These are phyloP conservation scores for Ahaetulla prasina DNA, from an alignment of 2,113 vertebrate genomes.

Conservation along the genomic window DNA sequence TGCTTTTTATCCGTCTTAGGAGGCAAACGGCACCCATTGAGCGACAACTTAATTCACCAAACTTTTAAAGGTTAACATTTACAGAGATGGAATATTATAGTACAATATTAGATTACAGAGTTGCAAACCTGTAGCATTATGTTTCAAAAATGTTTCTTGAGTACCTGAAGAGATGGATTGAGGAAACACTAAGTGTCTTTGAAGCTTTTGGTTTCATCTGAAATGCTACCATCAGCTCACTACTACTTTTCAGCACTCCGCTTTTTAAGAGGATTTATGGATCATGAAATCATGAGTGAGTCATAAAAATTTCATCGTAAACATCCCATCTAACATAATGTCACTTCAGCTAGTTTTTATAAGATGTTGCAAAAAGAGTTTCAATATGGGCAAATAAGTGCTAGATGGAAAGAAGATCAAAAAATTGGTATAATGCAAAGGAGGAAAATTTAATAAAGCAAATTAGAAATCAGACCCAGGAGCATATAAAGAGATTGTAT, in stretches of 20 bases:
- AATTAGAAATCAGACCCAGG: too few relatives aligned
- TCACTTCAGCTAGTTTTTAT: neutral
- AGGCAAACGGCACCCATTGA: neutral
- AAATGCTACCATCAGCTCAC: neutral
- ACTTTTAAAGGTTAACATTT: neutral
- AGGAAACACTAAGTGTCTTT: neutral
- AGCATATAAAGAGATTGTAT: too few relatives aligned
- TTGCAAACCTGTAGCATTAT: neutral
- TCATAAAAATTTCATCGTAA: neutral
- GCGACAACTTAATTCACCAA: neutral
- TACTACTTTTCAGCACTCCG: neutral
- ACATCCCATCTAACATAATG: neutral
- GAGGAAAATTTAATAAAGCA: too few relatives aligned
- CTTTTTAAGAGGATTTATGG: neutral
- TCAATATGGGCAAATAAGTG: too few relatives aligned
- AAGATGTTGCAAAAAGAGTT: too few relatives aligned
- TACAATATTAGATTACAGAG: neutral
- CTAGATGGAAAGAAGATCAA: too few relatives aligned
- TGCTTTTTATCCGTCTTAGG: neutral
- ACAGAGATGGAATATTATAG: neutral
- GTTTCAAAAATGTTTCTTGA: neutral
- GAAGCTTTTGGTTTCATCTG: neutral
- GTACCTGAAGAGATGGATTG: neutral
- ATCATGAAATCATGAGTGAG: slow-evolving; percentile 1
- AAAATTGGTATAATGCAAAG: too few relatives aligned